Evolutionary conservation across 2,797 vertebrate species (phyloP).

Genomic region (Gouania willdenowi): DNA sequence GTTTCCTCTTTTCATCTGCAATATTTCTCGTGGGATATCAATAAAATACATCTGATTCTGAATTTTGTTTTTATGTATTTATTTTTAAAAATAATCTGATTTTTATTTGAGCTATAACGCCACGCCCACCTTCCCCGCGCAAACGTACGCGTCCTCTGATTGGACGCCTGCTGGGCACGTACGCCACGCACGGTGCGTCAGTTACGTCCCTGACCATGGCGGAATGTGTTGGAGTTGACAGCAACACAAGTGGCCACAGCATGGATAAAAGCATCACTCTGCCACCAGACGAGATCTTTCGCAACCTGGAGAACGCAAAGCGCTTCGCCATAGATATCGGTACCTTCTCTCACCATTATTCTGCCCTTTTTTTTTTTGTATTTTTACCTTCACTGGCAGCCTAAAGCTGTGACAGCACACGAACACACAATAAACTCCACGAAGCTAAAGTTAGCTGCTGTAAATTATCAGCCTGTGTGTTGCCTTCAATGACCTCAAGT

Average conservation of each 20-base stretch:
- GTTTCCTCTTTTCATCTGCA: too few relatives aligned
- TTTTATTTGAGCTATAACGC: too few relatives aligned
- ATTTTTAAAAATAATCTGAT: neutral
- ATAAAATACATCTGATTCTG: too few relatives aligned
- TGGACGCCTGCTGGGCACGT: constrained; percentile 10
- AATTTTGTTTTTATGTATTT: neutral
- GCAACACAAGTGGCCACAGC: constrained; percentile 72
- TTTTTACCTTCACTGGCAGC: too few relatives aligned
- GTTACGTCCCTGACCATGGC: constrained; percentile 81
- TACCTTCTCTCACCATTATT: too few relatives aligned
- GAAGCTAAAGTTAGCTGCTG: constrained; percentile 9
- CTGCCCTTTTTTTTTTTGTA: too few relatives aligned
- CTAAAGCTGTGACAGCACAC: too few relatives aligned
- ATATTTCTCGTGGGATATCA: too few relatives aligned
- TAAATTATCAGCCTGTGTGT: too few relatives aligned
- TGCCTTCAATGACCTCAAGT: too few relatives aligned
- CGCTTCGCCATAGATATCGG: constrained; percentile 97
- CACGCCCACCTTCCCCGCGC: neutral
- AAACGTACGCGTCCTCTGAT: constrained; percentile 25
- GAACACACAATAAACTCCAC: constrained; percentile 34
- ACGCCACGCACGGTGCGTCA: constrained; percentile 22
- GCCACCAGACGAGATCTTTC: constrained; percentile 94
- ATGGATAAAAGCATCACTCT: constrained; percentile 97
- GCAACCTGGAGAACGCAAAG: constrained; percentile 95
- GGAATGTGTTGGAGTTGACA: constrained; percentile 77